Evolutionary conservation across 2,888 invertebrate genomes (phyloP).

Genomic region (Agrotis puta): DNA sequence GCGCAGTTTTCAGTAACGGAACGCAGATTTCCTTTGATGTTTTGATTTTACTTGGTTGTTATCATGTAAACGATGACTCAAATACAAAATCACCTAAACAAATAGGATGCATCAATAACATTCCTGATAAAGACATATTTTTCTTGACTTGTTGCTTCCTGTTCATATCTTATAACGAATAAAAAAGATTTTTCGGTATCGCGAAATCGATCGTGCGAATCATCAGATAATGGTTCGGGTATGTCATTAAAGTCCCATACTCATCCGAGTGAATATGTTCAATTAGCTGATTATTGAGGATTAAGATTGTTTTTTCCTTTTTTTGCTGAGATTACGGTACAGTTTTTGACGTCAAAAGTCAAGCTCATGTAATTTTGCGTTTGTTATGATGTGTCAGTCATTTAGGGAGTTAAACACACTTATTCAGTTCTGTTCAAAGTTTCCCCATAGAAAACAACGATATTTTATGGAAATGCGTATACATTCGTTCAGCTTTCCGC

Average conservation of each 20-base stretch:
- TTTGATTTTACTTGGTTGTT: neutral
- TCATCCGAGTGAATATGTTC: slow-evolving; percentile 32
- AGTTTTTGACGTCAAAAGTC: slow-evolving; percentile 24
- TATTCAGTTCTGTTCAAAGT: too few species aligned
- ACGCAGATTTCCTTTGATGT: slow-evolving; percentile 11
- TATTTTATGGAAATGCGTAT: too few species aligned
- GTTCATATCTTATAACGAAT: slow-evolving; percentile 42
- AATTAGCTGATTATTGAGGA: slow-evolving; percentile 41
- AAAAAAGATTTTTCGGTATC: slow-evolving; percentile 48
- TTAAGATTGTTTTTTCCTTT: slow-evolving; percentile 29
- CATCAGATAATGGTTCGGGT: slow-evolving; percentile 40
- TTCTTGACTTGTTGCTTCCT: slow-evolving; percentile 24
- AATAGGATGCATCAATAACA: slow-evolving; percentile 24
- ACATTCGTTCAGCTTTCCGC: too few species aligned
- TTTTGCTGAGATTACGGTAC: slow-evolving; percentile 24
- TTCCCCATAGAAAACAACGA: too few species aligned
- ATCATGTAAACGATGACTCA: slow-evolving; percentile 26
- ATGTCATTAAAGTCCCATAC: slow-evolving; percentile 39
- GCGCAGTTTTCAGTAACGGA: neutral
- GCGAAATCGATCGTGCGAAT: slow-evolving; percentile 35
- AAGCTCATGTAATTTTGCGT: neutral
- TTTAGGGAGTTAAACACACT: neutral
- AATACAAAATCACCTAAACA: slow-evolving; percentile 6
- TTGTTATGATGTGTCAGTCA: slow-evolving; percentile 1
- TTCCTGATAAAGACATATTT: slow-evolving; percentile 27